Evolutionary conservation across 2,113 vertebrate genomes (phyloP).

Genomic region (Manacus vitellinus): DNA sequence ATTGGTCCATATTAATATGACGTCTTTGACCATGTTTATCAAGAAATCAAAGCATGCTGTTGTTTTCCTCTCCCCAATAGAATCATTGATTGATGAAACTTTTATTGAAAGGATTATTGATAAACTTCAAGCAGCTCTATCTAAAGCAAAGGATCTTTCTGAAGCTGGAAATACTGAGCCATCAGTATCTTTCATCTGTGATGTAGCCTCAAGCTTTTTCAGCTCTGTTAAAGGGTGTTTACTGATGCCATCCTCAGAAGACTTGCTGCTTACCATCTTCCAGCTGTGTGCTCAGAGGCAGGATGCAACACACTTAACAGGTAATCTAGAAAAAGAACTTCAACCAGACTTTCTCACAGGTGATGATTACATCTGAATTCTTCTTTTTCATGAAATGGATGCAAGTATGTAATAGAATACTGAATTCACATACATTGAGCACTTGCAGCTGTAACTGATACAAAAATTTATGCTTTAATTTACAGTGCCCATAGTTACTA

Average conservation of each 20-base stretch:
- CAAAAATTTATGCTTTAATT: background rate
- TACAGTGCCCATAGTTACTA: background rate
- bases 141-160: constrained; percentile 85
- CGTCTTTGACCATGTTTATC: background rate
- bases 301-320: constrained; percentile 80
- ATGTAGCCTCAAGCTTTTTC: constrained; percentile 92
- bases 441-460: background rate
- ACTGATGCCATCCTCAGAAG: constrained; percentile 87
- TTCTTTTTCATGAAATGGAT: background rate
- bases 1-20: background rate
- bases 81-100: constrained; percentile 86
- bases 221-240: constrained; percentile 86
- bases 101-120: constrained; percentile 90
- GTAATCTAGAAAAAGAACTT: constrained; percentile 62
- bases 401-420: background rate
- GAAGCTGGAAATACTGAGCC: constrained; percentile 87
- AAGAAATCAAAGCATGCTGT: background rate
- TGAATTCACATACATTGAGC: background rate
- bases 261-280: constrained; percentile 91
- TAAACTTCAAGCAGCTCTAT: constrained; percentile 88
- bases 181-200: constrained; percentile 89
- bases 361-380: background rate
- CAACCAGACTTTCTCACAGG: background rate
- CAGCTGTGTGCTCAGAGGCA: constrained; percentile 89
- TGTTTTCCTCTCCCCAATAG: constrained; percentile 61